Conservation (phyloP, 2,797 vertebrate species). For the Eulemur mongoz region DNA sequence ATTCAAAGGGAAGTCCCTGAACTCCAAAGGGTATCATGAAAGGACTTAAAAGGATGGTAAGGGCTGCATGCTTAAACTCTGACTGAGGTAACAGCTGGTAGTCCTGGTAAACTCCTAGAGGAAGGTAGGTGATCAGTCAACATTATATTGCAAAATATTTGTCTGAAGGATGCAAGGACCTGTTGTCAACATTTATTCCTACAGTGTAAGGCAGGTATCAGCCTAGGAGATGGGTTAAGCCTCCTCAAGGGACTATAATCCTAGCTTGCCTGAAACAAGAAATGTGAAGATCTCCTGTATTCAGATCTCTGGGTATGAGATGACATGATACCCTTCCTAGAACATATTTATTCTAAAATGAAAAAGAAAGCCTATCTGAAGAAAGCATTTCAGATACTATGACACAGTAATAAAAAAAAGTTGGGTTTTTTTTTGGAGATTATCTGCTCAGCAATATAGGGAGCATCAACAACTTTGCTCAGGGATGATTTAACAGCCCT, state of each 20-base stretch:
- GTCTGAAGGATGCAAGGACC: background rate
- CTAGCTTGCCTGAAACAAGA: background rate
- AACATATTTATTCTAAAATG: background rate
- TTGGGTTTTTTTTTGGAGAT: too few relatives aligned
- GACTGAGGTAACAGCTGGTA: background rate
- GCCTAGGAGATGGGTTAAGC: background rate
- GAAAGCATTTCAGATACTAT: background rate
- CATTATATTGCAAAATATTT: background rate
- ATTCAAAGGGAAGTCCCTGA: background rate
- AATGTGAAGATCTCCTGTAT: background rate
- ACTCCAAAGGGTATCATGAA: background rate
- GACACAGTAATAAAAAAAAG: background rate
- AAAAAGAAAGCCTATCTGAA: conserved; percentile 22
- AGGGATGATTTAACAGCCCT: background rate
- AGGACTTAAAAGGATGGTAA: background rate
- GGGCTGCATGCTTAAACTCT: background rate
- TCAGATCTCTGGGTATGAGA: background rate
- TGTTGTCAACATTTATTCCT: background rate
- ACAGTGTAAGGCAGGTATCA: background rate
- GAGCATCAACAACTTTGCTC: background rate
- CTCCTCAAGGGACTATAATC: background rate
- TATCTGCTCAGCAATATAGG: background rate
- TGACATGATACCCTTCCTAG: background rate
- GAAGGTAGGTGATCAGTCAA: background rate
- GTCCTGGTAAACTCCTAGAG: background rate